Evolutionary conservation across 2,113 vertebrate species (phyloP).

Genomic region (Zosterops hypoxanthus): DNA sequence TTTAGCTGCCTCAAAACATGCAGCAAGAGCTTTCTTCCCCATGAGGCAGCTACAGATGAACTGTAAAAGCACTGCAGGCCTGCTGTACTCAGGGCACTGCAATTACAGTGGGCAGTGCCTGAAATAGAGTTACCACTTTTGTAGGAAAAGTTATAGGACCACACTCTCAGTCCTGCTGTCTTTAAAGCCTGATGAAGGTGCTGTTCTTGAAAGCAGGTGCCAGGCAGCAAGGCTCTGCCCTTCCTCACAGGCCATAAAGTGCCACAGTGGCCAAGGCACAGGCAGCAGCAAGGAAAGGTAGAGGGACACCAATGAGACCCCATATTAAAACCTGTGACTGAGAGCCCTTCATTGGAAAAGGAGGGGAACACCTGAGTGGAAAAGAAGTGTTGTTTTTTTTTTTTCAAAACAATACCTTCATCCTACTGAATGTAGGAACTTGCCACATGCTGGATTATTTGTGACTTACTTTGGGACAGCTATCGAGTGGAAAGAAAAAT

Average conservation of each 20-base stretch:
- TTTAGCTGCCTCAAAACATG: neutral
- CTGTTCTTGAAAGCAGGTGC: neutral
- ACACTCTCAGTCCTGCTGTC: neutral
- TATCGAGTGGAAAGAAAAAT: neutral
- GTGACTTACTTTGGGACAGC: neutral
- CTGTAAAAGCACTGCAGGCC: neutral
- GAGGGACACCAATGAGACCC: neutral
- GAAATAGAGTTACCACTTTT: neutral
- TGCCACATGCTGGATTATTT: neutral
- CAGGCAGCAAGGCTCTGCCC: neutral
- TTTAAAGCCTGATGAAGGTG: neutral
- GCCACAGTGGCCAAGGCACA: neutral
- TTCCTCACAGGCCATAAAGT: neutral
- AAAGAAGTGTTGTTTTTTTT: neutral
- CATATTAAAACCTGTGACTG: neutral
- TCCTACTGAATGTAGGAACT: neutral
- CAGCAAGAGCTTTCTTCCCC: neutral
- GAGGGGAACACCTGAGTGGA: neutral
- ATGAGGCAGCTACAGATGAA: neutral
- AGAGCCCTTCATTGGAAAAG: neutral
- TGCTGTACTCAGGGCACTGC: neutral
- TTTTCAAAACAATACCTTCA: neutral
- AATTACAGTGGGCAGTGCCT: neutral
- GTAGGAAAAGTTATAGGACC: accelerated
- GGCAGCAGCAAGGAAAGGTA: neutral